Evolutionary conservation across 2,113 vertebrate species (phyloP), one percentile per base, ranked within the genome.

Genomic region (Rallus limicola): DNA sequence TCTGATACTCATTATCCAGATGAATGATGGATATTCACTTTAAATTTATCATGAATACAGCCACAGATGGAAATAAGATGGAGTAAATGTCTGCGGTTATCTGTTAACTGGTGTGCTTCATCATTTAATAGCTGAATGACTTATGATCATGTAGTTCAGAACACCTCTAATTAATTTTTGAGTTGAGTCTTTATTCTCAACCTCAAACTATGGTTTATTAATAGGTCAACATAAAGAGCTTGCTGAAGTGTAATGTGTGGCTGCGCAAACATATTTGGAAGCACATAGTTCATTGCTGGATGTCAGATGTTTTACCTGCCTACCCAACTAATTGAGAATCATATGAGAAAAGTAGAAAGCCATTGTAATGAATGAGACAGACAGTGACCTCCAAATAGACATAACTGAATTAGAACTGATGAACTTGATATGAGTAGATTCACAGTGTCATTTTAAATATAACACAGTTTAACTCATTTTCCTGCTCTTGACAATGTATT

Each of bases 321-420:
- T 86, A 63, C 83, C 31, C 65, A 48, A 14, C 88, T 98, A 97
- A 98, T 93, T 97, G 92, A 92, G 93, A 97, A 95, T 91, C 82
- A 93, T 92, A 93, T 68, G 62, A 71, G 86, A 97, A 88, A 90
- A 80, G 38, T 33, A 71, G 91, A 94, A 97, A 86, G 69, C 82
- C 50, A 26, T 79, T 86, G 70, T 95, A 97, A 93, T 91, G 93
- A 96, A 97, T 76, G 90, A 98, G 85, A 90, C 36, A 87, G 78
- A 76, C 17, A 25, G 55, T 85, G 76, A 83, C 55, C 92, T 98
- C 95, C 79, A 80, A 92, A 95, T 67, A 92, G 80, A 69, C 20
- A 2, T 89, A 94, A 95, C 74, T 97, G 93, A 96, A 97, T 97
- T 97, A 97, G 62, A 95, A 96, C 67, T 97, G 95, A 96, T 97